phyloP scores from a whole-genome alignment of 2,113 vertebrate species.

The Antigone vipio region DNA sequence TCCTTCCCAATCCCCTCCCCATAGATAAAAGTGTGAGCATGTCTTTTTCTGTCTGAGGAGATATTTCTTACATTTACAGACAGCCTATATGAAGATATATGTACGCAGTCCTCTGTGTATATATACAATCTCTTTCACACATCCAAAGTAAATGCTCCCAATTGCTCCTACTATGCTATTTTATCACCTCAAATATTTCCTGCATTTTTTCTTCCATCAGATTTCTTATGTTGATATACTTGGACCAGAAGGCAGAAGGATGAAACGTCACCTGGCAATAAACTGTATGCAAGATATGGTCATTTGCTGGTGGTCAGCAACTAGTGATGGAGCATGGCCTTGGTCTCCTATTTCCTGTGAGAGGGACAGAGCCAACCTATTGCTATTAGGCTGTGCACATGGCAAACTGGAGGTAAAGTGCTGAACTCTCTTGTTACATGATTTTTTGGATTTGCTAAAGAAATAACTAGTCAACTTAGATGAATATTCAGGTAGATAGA shows the following conservation, averaged over 20 bases:
- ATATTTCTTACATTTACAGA: constrained; percentile 46
- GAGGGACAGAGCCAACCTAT: constrained; percentile 83
- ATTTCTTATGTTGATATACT: constrained; percentile 81
- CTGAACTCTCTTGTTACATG: not conserved
- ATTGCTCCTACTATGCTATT: constrained; percentile 26
- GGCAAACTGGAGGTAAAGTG: constrained; percentile 86
- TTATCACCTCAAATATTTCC: constrained; percentile 33
- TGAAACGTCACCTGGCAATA: constrained; percentile 77
- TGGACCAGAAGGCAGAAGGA: constrained; percentile 72
- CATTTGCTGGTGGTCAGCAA: constrained; percentile 89
- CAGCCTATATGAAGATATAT: constrained; percentile 56
- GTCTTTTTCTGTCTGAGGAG: constrained; percentile 38
- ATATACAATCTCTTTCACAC: not conserved
- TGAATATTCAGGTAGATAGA: not conserved
- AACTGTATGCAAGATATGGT: constrained; percentile 82
- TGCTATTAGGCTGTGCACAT: constrained; percentile 80
- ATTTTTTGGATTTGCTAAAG: not conserved
- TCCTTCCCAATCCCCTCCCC: constrained; percentile 63
- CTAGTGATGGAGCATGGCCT: constrained; percentile 82
- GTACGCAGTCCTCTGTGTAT: not conserved
- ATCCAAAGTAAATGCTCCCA: constrained; percentile 17
- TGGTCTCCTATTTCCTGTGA: constrained; percentile 84
- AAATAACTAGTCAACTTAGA: not conserved
- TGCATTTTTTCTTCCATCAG: constrained; percentile 64
- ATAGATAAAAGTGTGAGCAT: constrained; percentile 70